Evolutionary conservation across 92 coral and sea anemone species (phyloP), one percentile per base, ranked within the genome.

Genomic region (Nematostella vectensis): DNA sequence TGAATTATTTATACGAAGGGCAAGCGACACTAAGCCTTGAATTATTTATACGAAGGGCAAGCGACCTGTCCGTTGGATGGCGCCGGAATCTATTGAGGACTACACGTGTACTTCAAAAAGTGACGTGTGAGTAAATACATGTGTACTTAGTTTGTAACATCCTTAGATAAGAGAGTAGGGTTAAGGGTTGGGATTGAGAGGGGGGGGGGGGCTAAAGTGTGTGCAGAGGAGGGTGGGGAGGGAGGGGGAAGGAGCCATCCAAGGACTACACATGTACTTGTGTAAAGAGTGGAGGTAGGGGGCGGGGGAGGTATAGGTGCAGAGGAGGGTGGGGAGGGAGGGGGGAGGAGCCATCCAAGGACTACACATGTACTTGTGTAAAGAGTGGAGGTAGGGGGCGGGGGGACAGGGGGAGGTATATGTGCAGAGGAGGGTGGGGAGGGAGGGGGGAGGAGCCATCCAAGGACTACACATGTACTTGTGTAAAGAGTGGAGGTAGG

Each of bases 31-130:
- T n/a, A n/a, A n/a, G n/a, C n/a, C n/a, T n/a, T n/a, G n/a, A n/a
- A n/a, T n/a, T n/a, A n/a, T n/a, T n/a, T n/a, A n/a, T n/a, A n/a
- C n/a, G n/a, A n/a, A 85, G 95, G 88, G 95, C 16, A 85, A 85
- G 38, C 45, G 85, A 27, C 95, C 95, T 17, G 80, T 77, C 20
- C 47, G 88, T 30, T 85, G 95, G 95, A 85, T 85, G 95, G 84
- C 95, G 2, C 62, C 83, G 37, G 95, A 85, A 72, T 80, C 95
- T 11, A 59, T 85, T 27, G 72, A 76, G 36, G 95, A 81, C 30
- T 59, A 55, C 49, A 70, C 78, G 3, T 85, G 65, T 31, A 79
- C 62, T 19, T 18, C 63, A 0, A 74, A 85, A 43, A 85, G 95
- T 44, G 95, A 85, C 10, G 95, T 85, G 95, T 85, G 51, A 67